These are phyloP conservation scores for Protomyctophum bolini DNA, from an alignment of 2,113 vertebrate species.

Conservation along the genomic window DNA sequence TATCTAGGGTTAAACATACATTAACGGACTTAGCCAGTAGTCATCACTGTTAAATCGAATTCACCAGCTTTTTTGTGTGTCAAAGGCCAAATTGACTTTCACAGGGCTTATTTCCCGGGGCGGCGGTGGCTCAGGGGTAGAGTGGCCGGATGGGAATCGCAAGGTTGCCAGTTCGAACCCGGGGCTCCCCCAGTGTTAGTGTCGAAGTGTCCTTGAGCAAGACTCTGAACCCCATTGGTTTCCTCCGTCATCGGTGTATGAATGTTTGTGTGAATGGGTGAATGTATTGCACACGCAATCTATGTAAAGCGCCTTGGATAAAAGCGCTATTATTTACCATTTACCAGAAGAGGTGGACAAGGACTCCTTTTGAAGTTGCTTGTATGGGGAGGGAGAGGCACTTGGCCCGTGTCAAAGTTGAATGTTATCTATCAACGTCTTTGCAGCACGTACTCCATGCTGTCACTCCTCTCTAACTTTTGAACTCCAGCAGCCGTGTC, in stretches of 20 bases:
- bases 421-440: not conserved
- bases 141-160: too few species aligned
- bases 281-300: too few species aligned
- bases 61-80: slow-evolving; percentile 33
- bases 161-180: too few species aligned
- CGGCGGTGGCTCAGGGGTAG: too few species aligned
- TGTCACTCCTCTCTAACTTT: not conserved
- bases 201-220: too few species aligned
- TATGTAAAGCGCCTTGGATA: too few species aligned
- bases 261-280: too few species aligned
- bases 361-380: slow-evolving; percentile 34
- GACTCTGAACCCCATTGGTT: too few species aligned
- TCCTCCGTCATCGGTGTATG: too few species aligned
- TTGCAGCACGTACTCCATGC: not conserved
- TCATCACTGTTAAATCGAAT: slow-evolving; percentile 35
- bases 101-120: slow-evolving; percentile 4
- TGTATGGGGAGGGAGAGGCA: not conserved
- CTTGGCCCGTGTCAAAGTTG: slow-evolving; percentile 10
- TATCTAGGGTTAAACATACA: too few species aligned
- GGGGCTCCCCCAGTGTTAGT: too few species aligned
- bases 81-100: slow-evolving; percentile 1
- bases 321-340: too few species aligned
- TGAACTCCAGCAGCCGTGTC: not conserved
- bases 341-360: slow-evolving; percentile 6
- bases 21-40: not conserved